Base-by-base conservation (phyloP, 2,888 invertebrate genomes). In the Ctenicera cuprea region DNA sequence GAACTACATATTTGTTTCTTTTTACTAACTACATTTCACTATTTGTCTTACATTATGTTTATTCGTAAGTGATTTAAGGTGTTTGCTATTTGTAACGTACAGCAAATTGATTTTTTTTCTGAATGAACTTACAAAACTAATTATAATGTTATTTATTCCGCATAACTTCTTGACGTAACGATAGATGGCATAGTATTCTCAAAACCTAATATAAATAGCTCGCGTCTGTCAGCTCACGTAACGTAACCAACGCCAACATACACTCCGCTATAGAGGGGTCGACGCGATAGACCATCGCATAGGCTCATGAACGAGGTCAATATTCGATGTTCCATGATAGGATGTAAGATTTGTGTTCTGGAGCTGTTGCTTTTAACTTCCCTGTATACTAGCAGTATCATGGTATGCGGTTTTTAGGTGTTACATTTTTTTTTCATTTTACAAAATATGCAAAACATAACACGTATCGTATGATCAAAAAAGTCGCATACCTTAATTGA, bases 11-110 rank as follows among this genome's bases (percentile, higher is more conserved):
- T 50, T 11, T 16, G 50, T 18, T 16, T 50, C 33, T 8, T 8
- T 33, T 33, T 33, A 33, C 33, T 33, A 33, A 33, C 33, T 33
- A 82, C 79, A 83, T 82, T 73, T 50, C 30, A 57, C 33, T 8
- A 33, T 33, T 33, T 33, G 2, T 33, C 33, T 33, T 33, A 33
- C 5, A 33, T 9, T 4, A 9, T 33, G 9, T 33, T 9, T 9
- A 33, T 9, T 33, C 9, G 33, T 9, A 9, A 33, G 33, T 33
- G 9, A 1, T 33, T 5, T 33, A 33, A 8, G 1, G 2, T 9
- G 8, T 33, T 33, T 33, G 33, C 9, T 33, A 33, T 33, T 5
- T 33, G 33, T 33, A 33, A 5, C 7, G 33, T 33, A 33, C 9
- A 33, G 5, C 2, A 33, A 33, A 33, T 33, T 26, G 7, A 33